Conservation (phyloP, 2,888 invertebrate genomes). For the Pristionchus japonicus region DNA sequence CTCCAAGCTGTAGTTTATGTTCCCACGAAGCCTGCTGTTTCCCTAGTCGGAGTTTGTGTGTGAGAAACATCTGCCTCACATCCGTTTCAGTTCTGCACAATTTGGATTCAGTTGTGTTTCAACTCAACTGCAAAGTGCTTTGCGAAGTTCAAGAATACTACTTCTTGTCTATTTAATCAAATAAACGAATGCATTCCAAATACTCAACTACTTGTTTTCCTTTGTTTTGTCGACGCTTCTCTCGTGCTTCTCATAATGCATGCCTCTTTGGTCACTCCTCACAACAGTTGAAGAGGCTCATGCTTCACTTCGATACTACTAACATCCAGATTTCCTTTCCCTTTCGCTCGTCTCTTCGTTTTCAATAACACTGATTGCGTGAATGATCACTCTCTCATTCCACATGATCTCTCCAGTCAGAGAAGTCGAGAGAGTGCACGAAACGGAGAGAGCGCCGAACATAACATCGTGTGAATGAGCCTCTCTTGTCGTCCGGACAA, state of each 20-base stretch:
- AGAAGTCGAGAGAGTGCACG: neutral
- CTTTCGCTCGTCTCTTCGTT: neutral
- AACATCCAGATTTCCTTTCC: neutral
- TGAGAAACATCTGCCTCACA: neutral
- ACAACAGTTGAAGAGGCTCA: too few species aligned
- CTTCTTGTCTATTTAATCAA: too few species aligned
- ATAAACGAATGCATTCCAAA: too few species aligned
- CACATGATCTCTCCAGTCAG: neutral
- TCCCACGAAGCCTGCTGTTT: neutral
- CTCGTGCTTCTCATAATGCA: too few species aligned
- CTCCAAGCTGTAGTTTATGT: neutral
- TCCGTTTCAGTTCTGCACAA: neutral
- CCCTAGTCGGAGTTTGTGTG: neutral
- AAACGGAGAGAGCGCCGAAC: neutral
- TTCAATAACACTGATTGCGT: neutral
- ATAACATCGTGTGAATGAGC: neutral
- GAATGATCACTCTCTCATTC: neutral
- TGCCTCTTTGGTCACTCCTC: too few species aligned
- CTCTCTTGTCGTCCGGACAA: neutral
- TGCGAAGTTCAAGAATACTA: too few species aligned
- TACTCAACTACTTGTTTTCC: neutral
- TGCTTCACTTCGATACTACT: too few species aligned
- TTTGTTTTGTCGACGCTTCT: neutral
- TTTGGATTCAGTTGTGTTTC: neutral
- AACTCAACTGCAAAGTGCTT: neutral